Conservation (phyloP, 1,140 invertebrate genomes). For the Panulirus ornatus region DNA sequence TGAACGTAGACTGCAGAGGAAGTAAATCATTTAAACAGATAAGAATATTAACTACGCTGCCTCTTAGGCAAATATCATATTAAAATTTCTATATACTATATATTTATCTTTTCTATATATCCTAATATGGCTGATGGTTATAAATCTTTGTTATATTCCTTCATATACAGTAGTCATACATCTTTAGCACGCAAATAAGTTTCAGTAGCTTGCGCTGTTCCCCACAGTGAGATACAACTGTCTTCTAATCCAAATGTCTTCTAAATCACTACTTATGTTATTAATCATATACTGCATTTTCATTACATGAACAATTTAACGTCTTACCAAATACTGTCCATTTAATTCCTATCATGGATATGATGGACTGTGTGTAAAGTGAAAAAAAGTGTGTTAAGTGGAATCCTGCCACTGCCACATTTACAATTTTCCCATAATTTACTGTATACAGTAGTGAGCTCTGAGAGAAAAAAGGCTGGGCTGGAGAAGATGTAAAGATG, state of each 20-base stretch:
- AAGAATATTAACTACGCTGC: background rate
- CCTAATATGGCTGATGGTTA: conserved; percentile 1
- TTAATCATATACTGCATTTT: background rate
- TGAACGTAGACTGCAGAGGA: background rate
- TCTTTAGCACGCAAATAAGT: conserved; percentile 5
- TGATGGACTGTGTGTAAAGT: background rate
- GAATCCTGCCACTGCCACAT: background rate
- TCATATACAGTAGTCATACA: background rate
- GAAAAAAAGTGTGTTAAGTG: background rate
- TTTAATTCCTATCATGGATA: background rate
- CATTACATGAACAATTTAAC: background rate
- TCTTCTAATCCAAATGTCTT: background rate
- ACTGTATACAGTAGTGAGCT: background rate
- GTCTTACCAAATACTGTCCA: background rate
- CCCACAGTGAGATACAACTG: background rate
- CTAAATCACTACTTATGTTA: background rate
- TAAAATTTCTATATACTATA: conserved; percentile 6
- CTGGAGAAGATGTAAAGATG: background rate
- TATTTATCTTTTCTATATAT: background rate
- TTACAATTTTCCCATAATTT: background rate
- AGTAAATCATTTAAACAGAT: background rate
- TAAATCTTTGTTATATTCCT: background rate
- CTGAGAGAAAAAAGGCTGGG: conserved; percentile 2
- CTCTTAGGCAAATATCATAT: background rate
- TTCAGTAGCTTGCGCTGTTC: background rate